Conservation (phyloP, 2,113 vertebrate genomes). For the Euleptes europaea region DNA sequence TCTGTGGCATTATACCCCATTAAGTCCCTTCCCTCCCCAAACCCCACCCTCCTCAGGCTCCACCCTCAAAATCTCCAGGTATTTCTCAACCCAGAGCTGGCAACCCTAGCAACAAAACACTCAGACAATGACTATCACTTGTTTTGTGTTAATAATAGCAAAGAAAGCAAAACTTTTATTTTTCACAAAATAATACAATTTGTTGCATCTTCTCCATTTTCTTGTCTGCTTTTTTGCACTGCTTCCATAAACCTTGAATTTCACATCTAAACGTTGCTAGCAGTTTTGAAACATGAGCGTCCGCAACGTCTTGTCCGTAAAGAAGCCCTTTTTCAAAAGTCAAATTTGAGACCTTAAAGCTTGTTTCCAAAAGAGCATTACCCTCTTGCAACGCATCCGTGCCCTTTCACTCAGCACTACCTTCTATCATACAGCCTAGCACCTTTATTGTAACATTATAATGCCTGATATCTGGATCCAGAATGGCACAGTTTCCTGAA, state of each 20-base stretch:
- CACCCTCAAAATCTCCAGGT: too few species aligned
- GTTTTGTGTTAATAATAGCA: not conserved
- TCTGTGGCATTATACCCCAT: too few species aligned
- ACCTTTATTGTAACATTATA: not conserved
- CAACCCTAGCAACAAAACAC: too few species aligned
- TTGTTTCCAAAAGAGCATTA: slow-evolving; percentile 19
- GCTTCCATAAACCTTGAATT: slow-evolving; percentile 28
- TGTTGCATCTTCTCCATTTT: not conserved
- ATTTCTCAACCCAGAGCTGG: too few species aligned
- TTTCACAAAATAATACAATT: not conserved
- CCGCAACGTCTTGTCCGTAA: slow-evolving; percentile 6
- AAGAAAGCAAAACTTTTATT: not conserved
- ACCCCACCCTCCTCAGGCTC: too few species aligned
- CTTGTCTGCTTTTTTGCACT: not conserved
- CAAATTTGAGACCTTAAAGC: not conserved
- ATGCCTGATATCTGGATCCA: slow-evolving; percentile 2
- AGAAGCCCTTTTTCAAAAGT: not conserved
- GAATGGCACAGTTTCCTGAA: slow-evolving; percentile 42
- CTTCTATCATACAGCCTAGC: slow-evolving; percentile 22
- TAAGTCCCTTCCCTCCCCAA: too few species aligned
- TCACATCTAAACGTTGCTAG: slow-evolving; percentile 36
- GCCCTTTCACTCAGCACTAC: not conserved
- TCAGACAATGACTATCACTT: not conserved
- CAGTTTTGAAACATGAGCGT: slow-evolving; percentile 35
- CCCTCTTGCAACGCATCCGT: slow-evolving; percentile 24